Evolutionary conservation across 2,113 vertebrate species (phyloP), one percentile per base, ranked within the genome.

Genomic region (Tricholaema leucomelas): DNA sequence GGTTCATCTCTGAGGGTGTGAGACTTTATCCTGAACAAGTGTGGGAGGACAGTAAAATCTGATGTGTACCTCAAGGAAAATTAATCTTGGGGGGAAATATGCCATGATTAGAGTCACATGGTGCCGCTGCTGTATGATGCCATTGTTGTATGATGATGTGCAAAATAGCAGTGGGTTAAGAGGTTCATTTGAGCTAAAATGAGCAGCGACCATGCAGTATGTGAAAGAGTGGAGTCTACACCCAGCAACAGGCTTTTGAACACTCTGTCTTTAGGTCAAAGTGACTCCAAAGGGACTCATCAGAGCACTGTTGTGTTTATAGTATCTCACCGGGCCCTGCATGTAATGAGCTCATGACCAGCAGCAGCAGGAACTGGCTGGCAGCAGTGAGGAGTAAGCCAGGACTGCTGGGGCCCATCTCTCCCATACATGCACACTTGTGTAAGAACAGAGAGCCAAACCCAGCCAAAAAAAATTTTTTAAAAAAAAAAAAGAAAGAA

Each of bases 341-440:
- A 16, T 12, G 8, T 67, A 35, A 2, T 8, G 9, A 35, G 76
- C 38, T 55, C 4, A 0, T 28, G 52, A 24, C 0, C 0, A 17
- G 61, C 50, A 85, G 58, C 1, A 0, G 4, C 4, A 2, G 63
- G 15, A 74, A 7, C 8, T 9, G 56, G 25, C 52, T 85, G 35
- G n/a, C 16, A 19, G 16, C 3, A 5, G 44, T 9, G 19, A 9
- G 38, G 42, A 35, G 28, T 1, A 0, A 70, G 38, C 21, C 33
- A 42, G 35, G 12, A 12, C 61, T 75, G 52, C 40, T 28, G 40
- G 25, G 8, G 4, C 66, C 72, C 59, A 8, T 35, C 33, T 9
- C 12, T 73, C 14, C 27, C 44, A 50, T 40, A 3, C 3, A 1
- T 72, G n/a, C 42, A 59, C 30, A 23, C 25, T 25, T 35, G 19